Evolutionary conservation across 2,888 invertebrate genomes (phyloP).

Genomic region (Anthoptus insignis): DNA sequence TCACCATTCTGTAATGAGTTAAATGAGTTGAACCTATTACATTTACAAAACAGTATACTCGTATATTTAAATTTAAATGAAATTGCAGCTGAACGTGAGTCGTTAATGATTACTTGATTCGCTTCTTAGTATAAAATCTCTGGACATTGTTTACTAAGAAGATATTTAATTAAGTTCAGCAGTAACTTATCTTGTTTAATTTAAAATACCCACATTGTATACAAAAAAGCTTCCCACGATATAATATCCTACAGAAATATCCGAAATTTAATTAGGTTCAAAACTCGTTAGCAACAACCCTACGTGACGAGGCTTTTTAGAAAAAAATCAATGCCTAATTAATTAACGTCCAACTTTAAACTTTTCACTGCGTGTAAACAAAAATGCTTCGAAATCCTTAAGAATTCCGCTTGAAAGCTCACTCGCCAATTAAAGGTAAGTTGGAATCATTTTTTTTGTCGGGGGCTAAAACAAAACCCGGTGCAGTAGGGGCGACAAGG

Average conservation of each 20-base stretch:
- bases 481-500: conserved; percentile 65
- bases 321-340: conserved; percentile 36
- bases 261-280: conserved; percentile 13
- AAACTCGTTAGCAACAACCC: neutral
- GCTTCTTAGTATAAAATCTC: too few species aligned
- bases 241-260: conserved; percentile 3
- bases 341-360: conserved; percentile 33
- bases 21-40: too few species aligned
- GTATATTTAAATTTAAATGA: too few species aligned
- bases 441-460: conserved; percentile 53
- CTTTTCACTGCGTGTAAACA: conserved; percentile 29
- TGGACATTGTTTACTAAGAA: too few species aligned
- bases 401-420: conserved; percentile 39
- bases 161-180: too few species aligned
- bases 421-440: conserved; percentile 57
- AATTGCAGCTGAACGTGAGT: too few species aligned
- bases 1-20: too few species aligned
- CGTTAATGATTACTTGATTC: too few species aligned
- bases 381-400: conserved; percentile 35
- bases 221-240: neutral
- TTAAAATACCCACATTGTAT: neutral
- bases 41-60: too few species aligned
- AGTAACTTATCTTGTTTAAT: too few species aligned
- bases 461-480: conserved; percentile 53
- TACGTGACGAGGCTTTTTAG: conserved; percentile 15